phyloP scores from a whole-genome alignment of 2,888 invertebrate genomes.

The Orgyia antiqua region DNA sequence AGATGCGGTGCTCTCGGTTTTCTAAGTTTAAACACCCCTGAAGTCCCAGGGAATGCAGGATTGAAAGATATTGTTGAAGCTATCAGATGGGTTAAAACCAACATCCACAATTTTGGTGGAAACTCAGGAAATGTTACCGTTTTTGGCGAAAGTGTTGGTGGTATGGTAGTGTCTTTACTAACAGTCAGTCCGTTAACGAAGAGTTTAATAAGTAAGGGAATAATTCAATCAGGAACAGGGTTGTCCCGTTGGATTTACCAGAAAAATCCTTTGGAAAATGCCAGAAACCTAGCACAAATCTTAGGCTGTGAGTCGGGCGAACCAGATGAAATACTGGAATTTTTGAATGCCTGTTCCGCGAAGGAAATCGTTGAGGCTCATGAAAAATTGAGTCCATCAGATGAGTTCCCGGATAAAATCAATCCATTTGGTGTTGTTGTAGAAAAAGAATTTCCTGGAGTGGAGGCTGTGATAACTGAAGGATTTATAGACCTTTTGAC shows the following conservation, averaged over 20 bases:
- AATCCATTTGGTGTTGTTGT: constrained; percentile 42
- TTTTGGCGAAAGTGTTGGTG: constrained; percentile 64
- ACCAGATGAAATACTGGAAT: constrained; percentile 55
- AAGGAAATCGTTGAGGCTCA: constrained; percentile 53
- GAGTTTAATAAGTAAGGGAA: constrained; percentile 51
- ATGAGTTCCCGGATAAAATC: constrained; percentile 15
- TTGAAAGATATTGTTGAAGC: constrained; percentile 62
- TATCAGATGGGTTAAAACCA: constrained; percentile 59
- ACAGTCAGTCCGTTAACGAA: constrained; percentile 59
- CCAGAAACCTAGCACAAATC: constrained; percentile 39
- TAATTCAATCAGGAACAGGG: constrained; percentile 58
- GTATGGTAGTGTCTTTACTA: constrained; percentile 38
- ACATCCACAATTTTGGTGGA: constrained; percentile 63
- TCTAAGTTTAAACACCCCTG: constrained; percentile 59
- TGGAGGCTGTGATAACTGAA: constrained; percentile 54
- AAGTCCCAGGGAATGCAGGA: constrained; percentile 68
- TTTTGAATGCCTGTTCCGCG: constrained; percentile 48
- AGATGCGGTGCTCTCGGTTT: constrained; percentile 69
- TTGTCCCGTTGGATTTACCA: constrained; percentile 41
- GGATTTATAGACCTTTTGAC: constrained; percentile 50
- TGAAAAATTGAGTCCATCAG: constrained; percentile 25
- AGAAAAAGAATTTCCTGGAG: constrained; percentile 60
- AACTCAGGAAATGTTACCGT: constrained; percentile 60
- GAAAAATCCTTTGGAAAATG: constrained; percentile 50
- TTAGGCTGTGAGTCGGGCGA: constrained; percentile 55